Evolutionary conservation across 2,797 vertebrate species (phyloP).

Genomic region (Vespertilio murinus): DNA sequence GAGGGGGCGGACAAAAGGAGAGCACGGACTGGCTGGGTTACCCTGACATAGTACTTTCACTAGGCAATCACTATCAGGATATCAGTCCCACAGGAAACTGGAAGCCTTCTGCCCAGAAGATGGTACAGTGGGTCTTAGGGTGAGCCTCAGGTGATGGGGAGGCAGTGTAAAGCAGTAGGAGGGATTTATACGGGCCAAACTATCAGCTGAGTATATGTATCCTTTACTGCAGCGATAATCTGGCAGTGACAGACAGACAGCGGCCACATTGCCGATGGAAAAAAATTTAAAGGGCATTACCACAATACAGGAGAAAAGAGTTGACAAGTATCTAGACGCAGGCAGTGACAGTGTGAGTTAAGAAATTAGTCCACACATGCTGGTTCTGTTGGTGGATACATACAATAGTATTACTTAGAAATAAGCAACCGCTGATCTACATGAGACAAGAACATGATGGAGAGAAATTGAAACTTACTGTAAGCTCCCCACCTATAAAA

Average conservation of each 20-base stretch:
- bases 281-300: not conserved
- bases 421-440: not conserved
- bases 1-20: not conserved
- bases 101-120: not conserved
- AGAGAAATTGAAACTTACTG: not conserved
- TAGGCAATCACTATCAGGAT: not conserved
- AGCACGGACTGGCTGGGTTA: not conserved
- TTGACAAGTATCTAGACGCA: not conserved
- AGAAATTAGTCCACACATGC: not conserved
- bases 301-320: not conserved
- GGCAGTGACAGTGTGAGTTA: not conserved
- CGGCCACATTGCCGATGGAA: not conserved
- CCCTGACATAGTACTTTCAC: not conserved
- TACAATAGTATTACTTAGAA: not conserved
- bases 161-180: not conserved
- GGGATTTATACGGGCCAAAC: not conserved
- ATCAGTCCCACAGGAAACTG: not conserved
- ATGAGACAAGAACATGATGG: not conserved
- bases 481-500: not conserved
- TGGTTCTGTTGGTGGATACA: not conserved
- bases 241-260: not conserved
- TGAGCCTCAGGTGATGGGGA: not conserved
- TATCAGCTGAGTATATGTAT: not conserved
- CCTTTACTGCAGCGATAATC: not conserved
- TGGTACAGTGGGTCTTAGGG: not conserved